Conservation (phyloP, 2,113 vertebrate genomes). For the Sander lucioperca region DNA sequence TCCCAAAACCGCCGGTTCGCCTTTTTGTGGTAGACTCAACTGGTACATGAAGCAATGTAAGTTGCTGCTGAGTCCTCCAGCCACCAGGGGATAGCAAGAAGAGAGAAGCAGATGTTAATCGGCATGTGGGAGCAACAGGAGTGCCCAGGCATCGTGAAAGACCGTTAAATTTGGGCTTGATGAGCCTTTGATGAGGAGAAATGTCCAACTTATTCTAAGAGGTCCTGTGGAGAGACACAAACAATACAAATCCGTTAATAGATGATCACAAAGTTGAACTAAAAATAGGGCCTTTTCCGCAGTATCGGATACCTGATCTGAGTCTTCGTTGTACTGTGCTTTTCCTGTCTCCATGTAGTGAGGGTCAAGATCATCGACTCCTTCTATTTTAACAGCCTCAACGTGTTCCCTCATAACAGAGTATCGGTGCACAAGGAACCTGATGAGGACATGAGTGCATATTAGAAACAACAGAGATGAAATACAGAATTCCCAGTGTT, state of each 20-base stretch:
- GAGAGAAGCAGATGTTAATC: slow-evolving; percentile 67
- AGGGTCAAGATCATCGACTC: slow-evolving; percentile 85
- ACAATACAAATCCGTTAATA: not conserved
- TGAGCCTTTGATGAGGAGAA: slow-evolving; percentile 26
- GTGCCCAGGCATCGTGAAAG: slow-evolving; percentile 44
- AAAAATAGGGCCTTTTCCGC: not conserved
- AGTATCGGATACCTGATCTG: slow-evolving; percentile 88
- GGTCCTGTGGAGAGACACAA: slow-evolving; percentile 69
- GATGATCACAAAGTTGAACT: not conserved
- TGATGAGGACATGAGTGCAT: slow-evolving; percentile 59
- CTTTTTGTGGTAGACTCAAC: slow-evolving; percentile 41
- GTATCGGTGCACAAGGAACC: slow-evolving; percentile 95
- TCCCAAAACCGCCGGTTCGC: slow-evolving; percentile 19
- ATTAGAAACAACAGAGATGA: not conserved
- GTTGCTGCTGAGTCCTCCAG: slow-evolving; percentile 49
- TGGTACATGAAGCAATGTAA: slow-evolving; percentile 41
- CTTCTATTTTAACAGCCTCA: slow-evolving; percentile 88
- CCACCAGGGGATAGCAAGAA: slow-evolving; percentile 56
- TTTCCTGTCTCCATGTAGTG: slow-evolving; percentile 77
- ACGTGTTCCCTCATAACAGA: slow-evolving; percentile 91
- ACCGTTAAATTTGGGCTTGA: slow-evolving; percentile 39
- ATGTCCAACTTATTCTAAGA: slow-evolving; percentile 69
- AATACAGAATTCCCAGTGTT: not conserved
- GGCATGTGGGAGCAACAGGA: slow-evolving; percentile 58
- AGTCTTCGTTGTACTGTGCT: slow-evolving; percentile 90